Evolutionary conservation across 2,797 vertebrate species (phyloP).

Genomic region (Tenualosa ilisha): DNA sequence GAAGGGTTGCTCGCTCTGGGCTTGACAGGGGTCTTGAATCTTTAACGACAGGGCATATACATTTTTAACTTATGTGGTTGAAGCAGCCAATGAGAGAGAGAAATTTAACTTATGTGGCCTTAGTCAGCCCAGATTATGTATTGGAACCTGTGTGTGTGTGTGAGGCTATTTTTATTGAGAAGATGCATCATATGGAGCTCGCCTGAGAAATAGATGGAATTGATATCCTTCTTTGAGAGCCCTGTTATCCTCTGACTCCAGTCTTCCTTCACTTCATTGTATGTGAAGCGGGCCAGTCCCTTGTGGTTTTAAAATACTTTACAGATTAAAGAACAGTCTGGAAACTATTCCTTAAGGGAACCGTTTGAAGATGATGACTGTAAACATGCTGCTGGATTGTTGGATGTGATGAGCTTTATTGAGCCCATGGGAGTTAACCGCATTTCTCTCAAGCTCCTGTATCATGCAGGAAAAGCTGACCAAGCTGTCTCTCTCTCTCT

Average conservation of each 20-base stretch:
- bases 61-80: slow-evolving; percentile 63
- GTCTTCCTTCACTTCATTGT: neutral
- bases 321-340: neutral
- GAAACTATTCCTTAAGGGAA: neutral
- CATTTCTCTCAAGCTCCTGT: neutral
- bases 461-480: neutral
- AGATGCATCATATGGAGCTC: too few relatives aligned
- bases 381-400: neutral
- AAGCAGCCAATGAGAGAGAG: neutral
- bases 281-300: neutral
- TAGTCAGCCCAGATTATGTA: too few relatives aligned
- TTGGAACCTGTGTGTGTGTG: neutral
- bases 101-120: too few relatives aligned
- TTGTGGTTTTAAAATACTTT: neutral
- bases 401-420: slow-evolving; percentile 13
- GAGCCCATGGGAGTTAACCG: neutral
- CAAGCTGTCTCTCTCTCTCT: neutral
- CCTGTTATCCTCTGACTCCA: too few relatives aligned
- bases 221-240: neutral
- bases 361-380: neutral
- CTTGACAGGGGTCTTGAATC: slow-evolving; percentile 54
- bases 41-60: slow-evolving; percentile 57
- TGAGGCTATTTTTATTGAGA: neutral
- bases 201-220: too few relatives aligned
- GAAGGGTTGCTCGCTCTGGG: slow-evolving; percentile 2